A percentile compares a stretch with the other conserved stretches of the same genome.
Evolutionary conservation across 1,140 invertebrate genomes (phyloP).

Genomic region (Mactra quadrangularis): DNA sequence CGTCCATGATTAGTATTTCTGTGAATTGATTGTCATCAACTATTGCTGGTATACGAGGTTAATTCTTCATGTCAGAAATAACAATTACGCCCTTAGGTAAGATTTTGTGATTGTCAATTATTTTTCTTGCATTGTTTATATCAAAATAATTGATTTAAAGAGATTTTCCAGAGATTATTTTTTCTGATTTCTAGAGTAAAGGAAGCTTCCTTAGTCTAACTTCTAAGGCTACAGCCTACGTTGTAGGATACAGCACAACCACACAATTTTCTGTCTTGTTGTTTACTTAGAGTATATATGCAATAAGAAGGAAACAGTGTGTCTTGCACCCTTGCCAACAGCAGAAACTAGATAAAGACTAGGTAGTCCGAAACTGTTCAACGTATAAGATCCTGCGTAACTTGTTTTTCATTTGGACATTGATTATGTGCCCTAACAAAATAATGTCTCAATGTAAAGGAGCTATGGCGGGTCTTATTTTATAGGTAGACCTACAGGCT

Average conservation of each 20-base stretch:
- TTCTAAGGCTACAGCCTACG: neutral
- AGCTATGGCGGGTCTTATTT: too few relatives aligned
- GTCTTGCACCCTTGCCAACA: too few relatives aligned
- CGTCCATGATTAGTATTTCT: constrained; percentile 29
- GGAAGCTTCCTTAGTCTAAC: neutral
- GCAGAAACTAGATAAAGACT: too few relatives aligned
- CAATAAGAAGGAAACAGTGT: too few relatives aligned
- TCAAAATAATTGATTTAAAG: neutral
- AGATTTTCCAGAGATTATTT: neutral
- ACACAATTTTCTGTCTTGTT: neutral
- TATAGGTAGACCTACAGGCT: too few relatives aligned
- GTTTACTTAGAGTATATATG: neutral
- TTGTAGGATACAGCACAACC: neutral
- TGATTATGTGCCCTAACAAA: too few relatives aligned
- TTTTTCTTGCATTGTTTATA: constrained; percentile 48
- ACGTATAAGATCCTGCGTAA: too few relatives aligned
- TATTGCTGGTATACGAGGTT: neutral
- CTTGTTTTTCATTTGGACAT: too few relatives aligned
- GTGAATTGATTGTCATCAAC: too few relatives aligned
- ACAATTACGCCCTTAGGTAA: constrained; percentile 93
- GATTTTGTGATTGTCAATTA: constrained; percentile 46
- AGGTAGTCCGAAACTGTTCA: too few relatives aligned
- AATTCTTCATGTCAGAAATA: constrained; percentile 91
- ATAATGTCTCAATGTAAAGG: too few relatives aligned
- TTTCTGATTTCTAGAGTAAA: neutral